These are phyloP conservation scores for Falco novaeseelandiae DNA, from an alignment of 2,797 vertebrate genomes.

Conservation along the genomic window DNA sequence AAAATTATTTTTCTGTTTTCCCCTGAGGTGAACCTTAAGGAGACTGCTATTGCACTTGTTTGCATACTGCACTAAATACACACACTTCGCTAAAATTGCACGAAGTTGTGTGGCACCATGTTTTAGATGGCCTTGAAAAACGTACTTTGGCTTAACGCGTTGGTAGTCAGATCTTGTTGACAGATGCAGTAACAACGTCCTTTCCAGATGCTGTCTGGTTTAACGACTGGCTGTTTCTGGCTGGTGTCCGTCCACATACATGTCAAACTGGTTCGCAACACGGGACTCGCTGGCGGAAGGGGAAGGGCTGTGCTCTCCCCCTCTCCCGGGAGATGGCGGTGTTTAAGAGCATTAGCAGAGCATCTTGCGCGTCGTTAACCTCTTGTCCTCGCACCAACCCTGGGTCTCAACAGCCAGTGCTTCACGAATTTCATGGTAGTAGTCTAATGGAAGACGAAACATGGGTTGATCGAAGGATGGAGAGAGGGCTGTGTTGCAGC, in stretches of 20 bases:
- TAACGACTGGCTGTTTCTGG: neutral
- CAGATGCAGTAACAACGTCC: fast-evolving
- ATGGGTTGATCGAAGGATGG: neutral
- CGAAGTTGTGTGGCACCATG: neutral
- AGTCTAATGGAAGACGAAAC: neutral
- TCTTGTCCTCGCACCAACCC: neutral
- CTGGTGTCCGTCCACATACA: neutral
- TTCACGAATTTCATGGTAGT: neutral
- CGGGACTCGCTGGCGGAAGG: neutral
- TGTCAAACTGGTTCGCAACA: neutral
- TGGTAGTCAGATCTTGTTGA: neutral
- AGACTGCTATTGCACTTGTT: neutral
- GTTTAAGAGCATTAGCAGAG: slow-evolving; percentile 60
- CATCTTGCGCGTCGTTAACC: neutral
- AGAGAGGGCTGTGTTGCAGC: neutral
- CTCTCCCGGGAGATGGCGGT: slow-evolving; percentile 64
- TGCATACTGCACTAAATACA: neutral
- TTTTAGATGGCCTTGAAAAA: neutral
- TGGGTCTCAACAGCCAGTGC: neutral
- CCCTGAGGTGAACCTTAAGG: neutral
- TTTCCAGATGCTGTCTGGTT: neutral
- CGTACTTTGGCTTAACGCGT: neutral
- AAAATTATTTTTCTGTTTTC: slow-evolving; percentile 18
- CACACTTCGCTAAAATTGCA: neutral
- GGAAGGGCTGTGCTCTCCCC: slow-evolving; percentile 4